Base-by-base conservation (phyloP, 2,113 vertebrate genomes). In the Xenopus laevis region DNA sequence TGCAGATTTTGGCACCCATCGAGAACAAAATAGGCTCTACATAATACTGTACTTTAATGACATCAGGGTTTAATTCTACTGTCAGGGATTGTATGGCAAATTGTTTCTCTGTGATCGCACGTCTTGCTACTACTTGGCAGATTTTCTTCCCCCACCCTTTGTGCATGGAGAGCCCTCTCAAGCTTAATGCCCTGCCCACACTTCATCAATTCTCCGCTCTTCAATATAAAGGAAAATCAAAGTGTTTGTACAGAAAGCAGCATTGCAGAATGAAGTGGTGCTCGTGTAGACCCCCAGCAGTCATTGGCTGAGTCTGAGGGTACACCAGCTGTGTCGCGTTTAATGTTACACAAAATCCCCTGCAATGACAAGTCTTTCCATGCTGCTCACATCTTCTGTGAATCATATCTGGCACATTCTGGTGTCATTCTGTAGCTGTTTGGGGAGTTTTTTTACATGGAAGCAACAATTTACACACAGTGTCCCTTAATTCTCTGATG, bases 401-500 rank as follows among this genome's bases (percentile, higher is more conserved):
- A 55, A 55, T 55, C 53, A 55, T 55, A n/a, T 18, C 17, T 55
- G 53, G 53, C 53, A 55, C 53, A 55, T 55, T 55, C 53, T 55
- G 17, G 15, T 50, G 1, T 9, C 16, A 8, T 53, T 53, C 52
- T 17, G 23, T 27, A 17, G 2, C 13, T 17, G 2, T 13, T 7
- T 1, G 1, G 52, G 52, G 53, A 16, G 47, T 9, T 50, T 50
- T 47, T 40, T 27, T 27, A 27, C 33, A 40, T 40, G 33, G 5
- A 40, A 40, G 33, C 33, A 9, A 9, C 33, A 7, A 40, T 9
- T 40, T 5, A 9, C 5, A 40, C 8, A 40, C 8, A 40, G 33
- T 7, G 33, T 1, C 33, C 33, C 33, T 7, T 6, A 40, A 27
- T 27, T 27, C 23, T 27, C 33, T 40, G 33, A 50, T 50, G 5